Evolutionary conservation across 2,888 invertebrate species (phyloP).

Genomic region (Philaethria dido): DNA sequence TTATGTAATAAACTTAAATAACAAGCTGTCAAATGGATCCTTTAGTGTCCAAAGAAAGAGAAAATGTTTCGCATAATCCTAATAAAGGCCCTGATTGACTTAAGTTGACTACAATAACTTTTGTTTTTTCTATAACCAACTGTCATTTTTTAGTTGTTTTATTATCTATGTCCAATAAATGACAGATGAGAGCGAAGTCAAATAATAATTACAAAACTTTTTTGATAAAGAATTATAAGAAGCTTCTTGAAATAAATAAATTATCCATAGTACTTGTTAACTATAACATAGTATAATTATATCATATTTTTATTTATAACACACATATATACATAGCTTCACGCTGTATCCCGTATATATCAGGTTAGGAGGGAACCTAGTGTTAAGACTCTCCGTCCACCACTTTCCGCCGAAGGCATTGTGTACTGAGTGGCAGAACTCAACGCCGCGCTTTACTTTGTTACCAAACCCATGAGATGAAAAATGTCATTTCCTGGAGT

Average conservation of each 20-base stretch:
- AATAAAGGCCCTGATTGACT: slow-evolving; percentile 11
- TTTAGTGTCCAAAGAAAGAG: neutral
- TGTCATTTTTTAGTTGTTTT: slow-evolving; percentile 1
- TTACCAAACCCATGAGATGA: too few species aligned
- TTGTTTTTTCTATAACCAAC: neutral
- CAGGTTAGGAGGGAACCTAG: too few species aligned
- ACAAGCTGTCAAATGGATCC: neutral
- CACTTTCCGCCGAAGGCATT: too few species aligned
- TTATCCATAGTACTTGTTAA: too few species aligned
- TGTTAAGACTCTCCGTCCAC: too few species aligned
- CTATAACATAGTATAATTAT: too few species aligned
- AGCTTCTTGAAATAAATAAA: neutral
- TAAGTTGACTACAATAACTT: slow-evolving; percentile 4
- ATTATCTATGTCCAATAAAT: slow-evolving; percentile 7
- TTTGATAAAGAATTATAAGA: neutral
- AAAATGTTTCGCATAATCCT: neutral
- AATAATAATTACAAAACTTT: neutral
- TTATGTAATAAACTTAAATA: neutral
- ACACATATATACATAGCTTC: too few species aligned
- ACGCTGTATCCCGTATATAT: too few species aligned
- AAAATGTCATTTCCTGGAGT: too few species aligned
- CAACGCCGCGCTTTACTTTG: too few species aligned
- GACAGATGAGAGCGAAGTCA: slow-evolving; percentile 2
- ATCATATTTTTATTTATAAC: too few species aligned
- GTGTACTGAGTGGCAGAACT: too few species aligned